Percentiles rank a stretch among this genome's conserved stretches.
Conservation (phyloP, 2,888 invertebrate species). For the Congeria kusceri region DNA sequence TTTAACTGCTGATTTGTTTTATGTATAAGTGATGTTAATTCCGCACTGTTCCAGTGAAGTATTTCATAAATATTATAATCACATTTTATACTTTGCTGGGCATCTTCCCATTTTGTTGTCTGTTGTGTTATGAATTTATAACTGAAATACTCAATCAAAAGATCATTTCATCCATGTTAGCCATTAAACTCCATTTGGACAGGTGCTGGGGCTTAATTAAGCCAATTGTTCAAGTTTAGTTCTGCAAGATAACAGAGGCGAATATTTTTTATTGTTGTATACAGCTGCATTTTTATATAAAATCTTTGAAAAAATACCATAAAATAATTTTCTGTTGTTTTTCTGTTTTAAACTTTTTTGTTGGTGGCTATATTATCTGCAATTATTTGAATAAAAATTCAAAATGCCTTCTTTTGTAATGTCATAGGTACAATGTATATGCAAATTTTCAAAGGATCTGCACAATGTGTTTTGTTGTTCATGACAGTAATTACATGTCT, state of each 20-base stretch:
- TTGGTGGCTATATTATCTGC: slow-evolving; percentile 13
- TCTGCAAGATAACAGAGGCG: slow-evolving; percentile 53
- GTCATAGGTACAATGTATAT: background rate
- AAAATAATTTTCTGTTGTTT: slow-evolving; percentile 1
- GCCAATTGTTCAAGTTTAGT: slow-evolving; percentile 64
- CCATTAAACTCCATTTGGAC: slow-evolving; percentile 32
- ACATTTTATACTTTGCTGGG: too few relatives aligned
- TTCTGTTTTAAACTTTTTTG: slow-evolving; percentile 12
- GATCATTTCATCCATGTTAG: slow-evolving; percentile 34
- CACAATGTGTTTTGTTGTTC: background rate
- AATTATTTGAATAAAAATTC: background rate
- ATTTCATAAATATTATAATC: too few relatives aligned
- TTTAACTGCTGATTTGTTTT: too few relatives aligned
- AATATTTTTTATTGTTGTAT: slow-evolving; percentile 61
- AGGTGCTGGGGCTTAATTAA: slow-evolving; percentile 59
- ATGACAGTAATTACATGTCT: too few relatives aligned
- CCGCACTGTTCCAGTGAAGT: too few relatives aligned
- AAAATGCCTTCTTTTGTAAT: slow-evolving; percentile 3
- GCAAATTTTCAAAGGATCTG: slow-evolving; percentile 2
- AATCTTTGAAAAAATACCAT: slow-evolving; percentile 6
- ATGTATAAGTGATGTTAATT: too few relatives aligned
- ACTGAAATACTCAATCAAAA: slow-evolving; percentile 51
- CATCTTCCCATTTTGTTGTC: background rate
- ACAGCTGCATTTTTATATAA: slow-evolving; percentile 55
- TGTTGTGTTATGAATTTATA: slow-evolving; percentile 18